Evolutionary conservation across 2,888 invertebrate species (phyloP), one percentile per base, ranked within the genome.

Genomic region (Unio pictorum): DNA sequence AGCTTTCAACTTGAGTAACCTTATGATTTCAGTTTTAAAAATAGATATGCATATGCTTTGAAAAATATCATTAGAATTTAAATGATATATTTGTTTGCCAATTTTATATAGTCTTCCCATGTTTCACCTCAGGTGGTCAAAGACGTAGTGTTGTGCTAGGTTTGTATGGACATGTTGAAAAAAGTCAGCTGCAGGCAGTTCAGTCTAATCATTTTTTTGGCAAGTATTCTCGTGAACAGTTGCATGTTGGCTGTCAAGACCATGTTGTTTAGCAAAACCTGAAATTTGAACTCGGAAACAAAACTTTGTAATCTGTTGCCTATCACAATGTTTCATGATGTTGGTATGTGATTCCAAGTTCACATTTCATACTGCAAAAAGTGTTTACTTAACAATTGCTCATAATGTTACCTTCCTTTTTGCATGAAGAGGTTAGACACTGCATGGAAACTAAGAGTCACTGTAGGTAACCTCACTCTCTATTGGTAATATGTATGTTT

Each of bases 91-190:
- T 63, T 63, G 55, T 63, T 56, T 58, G 23, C 68, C n/a, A 34
- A 6, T 45, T 55, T 61, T 45, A 45, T 45, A 15, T 15, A 45
- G 45, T 45, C 45, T 45, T 64, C 55, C 57, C 56, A 17, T 69
- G 58, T 64, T 30, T 73, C 75, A 75, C 71, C 61, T 69, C 72
- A 74, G 74, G 74, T 45, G 76, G 75, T 55, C 78, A 76, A 26
- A 69, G 78, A 57, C 74, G 71, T 59, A 76, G 75, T 28, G 67
- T 78, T 64, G 78, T 78, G 59, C 74, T 67, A 67, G 78, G 78
- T n/a, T 71, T 78, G 64, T 73, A 78, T 58, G 78, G 78, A 61
- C 78, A 78, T 69, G 65, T 74, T 64, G 78, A 76, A 62, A 65
- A 70, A 23, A 62, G 59, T 26, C 45, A 45, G 45, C 11, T 45